Evolutionary conservation across 2,888 invertebrate species (phyloP), one percentile per base, ranked within the genome.

Genomic region (Eurytoma californica): DNA sequence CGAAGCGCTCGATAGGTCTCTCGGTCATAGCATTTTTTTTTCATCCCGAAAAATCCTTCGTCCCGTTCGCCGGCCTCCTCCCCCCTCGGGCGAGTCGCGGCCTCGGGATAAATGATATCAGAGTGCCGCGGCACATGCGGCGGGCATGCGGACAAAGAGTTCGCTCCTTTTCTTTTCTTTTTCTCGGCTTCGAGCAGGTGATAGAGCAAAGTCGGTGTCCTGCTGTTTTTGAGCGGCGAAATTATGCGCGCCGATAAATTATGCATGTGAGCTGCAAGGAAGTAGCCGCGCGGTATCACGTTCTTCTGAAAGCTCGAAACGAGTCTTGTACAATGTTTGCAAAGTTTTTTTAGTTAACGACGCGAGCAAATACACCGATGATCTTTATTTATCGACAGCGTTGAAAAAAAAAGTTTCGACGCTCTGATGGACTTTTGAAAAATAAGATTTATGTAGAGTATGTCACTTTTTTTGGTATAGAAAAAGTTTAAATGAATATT

Each of bases 21-120:
- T 67, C 67, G 67, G 67, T 67, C 67, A 70, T 60, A 57, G 18
- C 28, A 57, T 58, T 73, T 63, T 73, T 73, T 72, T 72, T n/a
- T 49, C 49, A 12, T 51, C 14, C 30, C 58, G 28, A 61, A 51
- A 61, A 61, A 70, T 61, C 63, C n/a, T 47, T 47, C 16, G 16
- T 39, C 63, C 18, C 20, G 18, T 58, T 30, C 61, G 30, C 53
- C 5, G 61, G 12, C 49, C 47, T 61, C 61, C 61, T 63, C 2
- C 72, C 16, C 60, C 47, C 49, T 12, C 49, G 28, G 51, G 13
- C 47, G 14, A 3, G n/a, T 47, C 51, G 24, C 66, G 74, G 58
- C 67, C 67, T 67, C 74, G 74, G 67, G 67, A 67, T 67, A 66
- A 67, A 60, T 60, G 30, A 74, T 74, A 74, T 74, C 68, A 9